Evolutionary conservation across 2,113 vertebrate genomes (phyloP).

Genomic region (Chaenogobius annularis): DNA sequence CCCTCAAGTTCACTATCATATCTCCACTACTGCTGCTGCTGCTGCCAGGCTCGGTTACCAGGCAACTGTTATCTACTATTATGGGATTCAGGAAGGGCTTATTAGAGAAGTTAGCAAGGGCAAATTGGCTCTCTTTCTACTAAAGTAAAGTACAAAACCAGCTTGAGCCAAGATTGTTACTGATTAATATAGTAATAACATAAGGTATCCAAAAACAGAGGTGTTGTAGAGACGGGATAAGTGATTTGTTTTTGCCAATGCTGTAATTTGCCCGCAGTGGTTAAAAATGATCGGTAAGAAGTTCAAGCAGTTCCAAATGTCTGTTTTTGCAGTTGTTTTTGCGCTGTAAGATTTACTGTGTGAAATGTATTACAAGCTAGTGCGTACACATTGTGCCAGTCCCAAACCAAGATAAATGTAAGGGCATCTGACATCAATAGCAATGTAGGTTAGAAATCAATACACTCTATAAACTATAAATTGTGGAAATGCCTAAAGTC

Average conservation of each 20-base stretch:
- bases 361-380: neutral
- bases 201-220: neutral
- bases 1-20: conserved; percentile 48
- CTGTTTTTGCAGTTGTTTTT: neutral
- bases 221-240: neutral
- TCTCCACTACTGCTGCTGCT: conserved; percentile 41
- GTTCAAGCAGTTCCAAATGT: neutral
- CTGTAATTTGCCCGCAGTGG: neutral
- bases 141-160: conserved; percentile 8
- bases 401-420: neutral
- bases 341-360: neutral
- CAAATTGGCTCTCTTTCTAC: conserved; percentile 52
- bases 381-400: neutral
- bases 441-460: neutral
- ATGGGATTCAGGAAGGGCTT: conserved; percentile 57
- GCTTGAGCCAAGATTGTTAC: neutral
- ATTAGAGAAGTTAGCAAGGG: conserved; percentile 42
- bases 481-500: too few relatives aligned
- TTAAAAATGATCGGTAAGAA: neutral
- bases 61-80: conserved; percentile 64
- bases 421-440: neutral
- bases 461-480: neutral
- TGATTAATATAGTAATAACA: neutral
- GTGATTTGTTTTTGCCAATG: conserved; percentile 9
- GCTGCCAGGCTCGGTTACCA: conserved; percentile 61